Base-by-base conservation (phyloP, 1,140 invertebrate genomes). In the Eurosta solidaginis region DNA sequence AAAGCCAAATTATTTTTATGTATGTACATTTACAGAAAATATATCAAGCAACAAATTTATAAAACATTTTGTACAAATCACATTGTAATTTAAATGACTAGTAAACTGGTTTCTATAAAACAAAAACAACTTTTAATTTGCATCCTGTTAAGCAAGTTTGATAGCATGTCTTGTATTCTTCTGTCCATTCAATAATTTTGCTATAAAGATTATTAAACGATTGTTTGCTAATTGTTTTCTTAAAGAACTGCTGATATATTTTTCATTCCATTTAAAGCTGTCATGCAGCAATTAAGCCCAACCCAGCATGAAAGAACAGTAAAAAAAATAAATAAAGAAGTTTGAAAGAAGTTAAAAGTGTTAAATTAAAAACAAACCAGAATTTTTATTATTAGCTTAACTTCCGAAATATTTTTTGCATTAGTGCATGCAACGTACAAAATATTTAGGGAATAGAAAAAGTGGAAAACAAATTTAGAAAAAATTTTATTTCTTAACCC, bases 101-200 rank as follows among this genome's bases (percentile, higher is more conserved):
- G 40, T 68, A 68, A 68, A 68, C 59, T 40, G 7, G 33, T 40
- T 68, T 68, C 33, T 40, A 22, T 68, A 40, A 40, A 20, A n/a
- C 36, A n/a, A 68, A 52, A 40, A 40, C 22, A 17, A n/a, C 7
- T 1, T 54, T 54, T 3, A 47, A 47, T 47, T 63, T 10, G 29
- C 33, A 68, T 68, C 59, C 36, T 68, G 59, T 68, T 68, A 9
- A n/a, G 59, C 59, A n/a, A 42, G 59, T 68, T 68, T 68, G 33
- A 20, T 20, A 36, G 17, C 59, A 40, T 63, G 25, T 4, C 5
- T 59, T 59, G 59, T 17, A 0, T 6, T 68, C 40, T 9, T 17
- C 33, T n/a, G 6, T 20, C 22, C 50, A 54, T 20, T 20, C 22
- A 54, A 54, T 10, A 54, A 54, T 54, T 10, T 54, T 25, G 5